Evolutionary conservation across 2,113 vertebrate species (phyloP).

Genomic region (Galeopterus variegatus): DNA sequence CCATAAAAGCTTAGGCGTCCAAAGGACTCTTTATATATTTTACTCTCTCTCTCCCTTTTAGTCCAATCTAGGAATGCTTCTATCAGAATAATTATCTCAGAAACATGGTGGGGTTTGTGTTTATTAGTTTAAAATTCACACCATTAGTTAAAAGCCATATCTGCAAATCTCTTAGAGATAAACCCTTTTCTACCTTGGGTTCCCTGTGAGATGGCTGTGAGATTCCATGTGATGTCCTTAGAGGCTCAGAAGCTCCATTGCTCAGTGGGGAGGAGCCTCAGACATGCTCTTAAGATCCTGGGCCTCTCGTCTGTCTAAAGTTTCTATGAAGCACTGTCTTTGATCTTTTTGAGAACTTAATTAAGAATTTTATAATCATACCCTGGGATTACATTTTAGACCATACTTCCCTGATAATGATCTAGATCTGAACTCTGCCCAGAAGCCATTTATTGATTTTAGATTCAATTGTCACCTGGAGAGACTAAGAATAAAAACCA

Average conservation of each 20-base stretch:
- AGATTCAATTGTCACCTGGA: background rate
- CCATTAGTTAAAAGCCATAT: background rate
- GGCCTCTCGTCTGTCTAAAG: background rate
- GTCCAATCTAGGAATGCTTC: background rate
- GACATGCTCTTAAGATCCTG: background rate
- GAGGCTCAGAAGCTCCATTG: background rate
- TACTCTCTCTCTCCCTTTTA: background rate
- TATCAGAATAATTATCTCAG: background rate
- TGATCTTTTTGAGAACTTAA: background rate
- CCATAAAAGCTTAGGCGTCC: background rate
- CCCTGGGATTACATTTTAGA: background rate
- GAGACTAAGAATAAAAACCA: background rate
- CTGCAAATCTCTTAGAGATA: background rate
- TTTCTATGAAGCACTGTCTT: background rate
- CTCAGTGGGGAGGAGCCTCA: background rate
- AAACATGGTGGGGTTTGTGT: background rate
- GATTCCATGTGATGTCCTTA: background rate
- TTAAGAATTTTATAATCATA: background rate
- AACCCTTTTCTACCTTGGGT: background rate
- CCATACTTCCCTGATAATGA: background rate
- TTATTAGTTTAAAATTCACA: background rate
- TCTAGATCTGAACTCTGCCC: conserved; percentile 22
- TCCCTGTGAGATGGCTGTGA: background rate
- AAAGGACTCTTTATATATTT: background rate
- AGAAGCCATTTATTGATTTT: conserved; percentile 46